Evolutionary conservation across 1,140 invertebrate species (phyloP), one percentile per base, ranked within the genome.

Genomic region (Heterodera schachtii): DNA sequence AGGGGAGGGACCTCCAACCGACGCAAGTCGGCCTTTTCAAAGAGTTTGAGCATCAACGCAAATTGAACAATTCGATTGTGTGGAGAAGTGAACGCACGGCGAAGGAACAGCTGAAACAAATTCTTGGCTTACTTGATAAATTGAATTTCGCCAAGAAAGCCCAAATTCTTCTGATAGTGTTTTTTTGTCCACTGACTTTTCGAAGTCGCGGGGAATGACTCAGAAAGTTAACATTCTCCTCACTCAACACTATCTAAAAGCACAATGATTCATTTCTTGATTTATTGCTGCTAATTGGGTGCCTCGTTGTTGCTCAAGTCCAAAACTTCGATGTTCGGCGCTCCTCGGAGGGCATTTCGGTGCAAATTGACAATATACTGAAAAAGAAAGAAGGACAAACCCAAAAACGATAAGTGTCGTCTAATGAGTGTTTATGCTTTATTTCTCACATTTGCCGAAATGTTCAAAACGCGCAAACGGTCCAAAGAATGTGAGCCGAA

Each of bases 311-410:
- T 87, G 75, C 84, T 87, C 66, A 89, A 81, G 79, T 89, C 88
- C 9, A 89, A 75, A n/a, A 86, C 74, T 74, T 81, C 79, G n/a
- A 89, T 84, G 76, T 89, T 89, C 16, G 89, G 87, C 52, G 85
- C 73, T 73, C 85, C 88, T 74, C 78, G 66, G 8, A 89, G 79
- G 19, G 89, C 87, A 81, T 89, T 83, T 19, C 71, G 74, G 82
- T 89, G 81, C 44, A 89, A 75, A 80, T 89, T 90, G 16, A 89
- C 89, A 78, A 89, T 89, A 75, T 89, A 89, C 77, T 78, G 44
- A 74, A 74, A 74, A 69, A 13, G 31, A 4, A 44, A 74, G 7
- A 74, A 8, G 9, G 41, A 49, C 52, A 75, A 46, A 13, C 16
- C 11, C 49, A 41, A 43, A 52, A 75, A 49, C 19, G 43, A 4